Evolutionary conservation across 1,140 invertebrate genomes (phyloP), one percentile per base, ranked within the genome.

Genomic region (Ladona fulva): DNA sequence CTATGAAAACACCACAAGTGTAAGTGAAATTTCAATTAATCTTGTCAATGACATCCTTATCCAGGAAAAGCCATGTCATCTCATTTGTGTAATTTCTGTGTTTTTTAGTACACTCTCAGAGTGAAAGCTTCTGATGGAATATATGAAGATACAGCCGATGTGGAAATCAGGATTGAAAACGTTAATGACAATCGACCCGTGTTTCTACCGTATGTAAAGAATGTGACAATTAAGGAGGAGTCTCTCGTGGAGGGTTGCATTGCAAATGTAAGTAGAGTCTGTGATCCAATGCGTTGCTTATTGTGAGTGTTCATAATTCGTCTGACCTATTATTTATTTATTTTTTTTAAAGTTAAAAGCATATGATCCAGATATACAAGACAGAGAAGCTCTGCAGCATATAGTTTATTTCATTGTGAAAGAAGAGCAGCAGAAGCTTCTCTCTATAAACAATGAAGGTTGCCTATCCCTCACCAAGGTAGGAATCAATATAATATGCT

Each of bases 131-230:
- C 90, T 80, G 94, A 96, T 82, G 93, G 93, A 3, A 85, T 91
- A 19, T 93, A 89, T 82, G 89, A 92, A 75, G 93, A 94, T 81
- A 89, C 89, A 37, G 90, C 93, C 0, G 89, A 87, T 76, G 94
- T 96, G 0, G 87, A 89, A 25, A 93, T 96, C 25, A 90, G 91
- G 78, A 91, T 96, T 74, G 89, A 90, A 78, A 93, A 96, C 82
- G 89, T 95, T 5, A 95, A 96, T 82, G 94, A 96, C 82, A 94
- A 95, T 84, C 89, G 89, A 0, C 94, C 94, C 0, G 87, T 91
- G 0, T 95, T 96, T 82, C 85, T 90, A 74, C 80, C 86, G 11
- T 89, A 88, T 77, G 84, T 90, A 0, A 90, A 88, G 76, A 92
- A 90, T 77, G 90, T 88, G 14, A 91, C 89, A 5, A 92, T 93